A percentile compares a stretch with the other conserved stretches of the same genome.
Conservation (phyloP, 2,888 invertebrate species). For the Dolichopus griseipennis region DNA sequence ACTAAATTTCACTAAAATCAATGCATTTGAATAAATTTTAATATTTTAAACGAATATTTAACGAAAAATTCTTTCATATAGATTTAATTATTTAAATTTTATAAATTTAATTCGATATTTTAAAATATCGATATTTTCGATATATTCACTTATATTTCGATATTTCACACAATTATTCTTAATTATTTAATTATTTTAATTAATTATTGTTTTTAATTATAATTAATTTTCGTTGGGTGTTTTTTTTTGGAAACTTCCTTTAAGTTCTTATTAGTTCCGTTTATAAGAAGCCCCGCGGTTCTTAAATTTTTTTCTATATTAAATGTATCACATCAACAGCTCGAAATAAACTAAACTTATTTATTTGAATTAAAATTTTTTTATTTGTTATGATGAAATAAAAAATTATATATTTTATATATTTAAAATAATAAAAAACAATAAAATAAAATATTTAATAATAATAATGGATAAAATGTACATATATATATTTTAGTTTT, state of each 20-base stretch:
- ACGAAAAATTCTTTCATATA: no score
- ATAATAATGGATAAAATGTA: background rate
- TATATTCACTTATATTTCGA: no score
- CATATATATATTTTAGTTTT: background rate
- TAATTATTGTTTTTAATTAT: background rate
- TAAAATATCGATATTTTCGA: no score
- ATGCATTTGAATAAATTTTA: background rate
- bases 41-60: no score
- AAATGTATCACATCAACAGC: conserved; percentile 1
- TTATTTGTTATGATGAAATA: conserved; percentile 6
- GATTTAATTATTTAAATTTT: no score
- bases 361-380: conserved; percentile 6
- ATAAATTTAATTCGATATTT: no score
- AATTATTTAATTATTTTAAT: no score
- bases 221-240: background rate
- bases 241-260: background rate
- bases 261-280: background rate
- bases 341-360: conserved; percentile 6
- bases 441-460: conserved; percentile 4
- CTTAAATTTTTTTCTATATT: background rate
- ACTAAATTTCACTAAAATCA: conserved; percentile 10
- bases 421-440: background rate
- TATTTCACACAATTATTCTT: no score
- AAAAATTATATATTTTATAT: background rate
- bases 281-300: background rate